Evolutionary conservation across 2,888 invertebrate genomes (phyloP), one percentile per base, ranked within the genome.

Genomic region (Papilio elwesi): DNA sequence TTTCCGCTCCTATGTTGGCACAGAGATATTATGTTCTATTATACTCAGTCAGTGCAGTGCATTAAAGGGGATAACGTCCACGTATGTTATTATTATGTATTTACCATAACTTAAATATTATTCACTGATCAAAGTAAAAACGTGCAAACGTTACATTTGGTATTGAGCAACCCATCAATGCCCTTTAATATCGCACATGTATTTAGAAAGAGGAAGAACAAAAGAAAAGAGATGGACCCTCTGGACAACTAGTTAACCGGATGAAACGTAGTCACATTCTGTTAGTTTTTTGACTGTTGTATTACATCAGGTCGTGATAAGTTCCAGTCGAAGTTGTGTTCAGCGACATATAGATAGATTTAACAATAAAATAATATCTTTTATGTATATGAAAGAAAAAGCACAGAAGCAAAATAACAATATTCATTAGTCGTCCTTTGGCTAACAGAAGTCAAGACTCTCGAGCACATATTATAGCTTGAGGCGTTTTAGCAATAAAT

Each of bases 401-500:
- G 43, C 43, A 43, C 43, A 43, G n/a, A 62, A 62, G 10, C 43
- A 62, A 62, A 49, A 62, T 43, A 15, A 43, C 43, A 53, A 38
- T 62, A 16, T 48, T 48, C 26, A 64, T 70, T 76, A 75, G 78
- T 80, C 73, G 76, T 78, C 76, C 77, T 73, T 66, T 55, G 72
- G 64, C 62, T 68, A 62, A 76, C 81, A 80, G 76, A 65, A 38
- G 76, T 76, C 79, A 79, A 78, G 78, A 77, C 75, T 76, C 77
- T 74, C 78, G 80, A 78, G 78, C 80, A 79, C 81, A 82, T 84
- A 82, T 26, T 26, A 26, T 86, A 82, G 83, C 84, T 85, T 83
- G 86, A 85, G 86, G 87, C 88, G 89, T 88, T 88, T 89, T 85
- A 88, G 89, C 86, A 90, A 90, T 90, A 91, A 90, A 90, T 91